Base-by-base conservation (phyloP, 1,140 invertebrate species). In the Atta cephalotes region DNA sequence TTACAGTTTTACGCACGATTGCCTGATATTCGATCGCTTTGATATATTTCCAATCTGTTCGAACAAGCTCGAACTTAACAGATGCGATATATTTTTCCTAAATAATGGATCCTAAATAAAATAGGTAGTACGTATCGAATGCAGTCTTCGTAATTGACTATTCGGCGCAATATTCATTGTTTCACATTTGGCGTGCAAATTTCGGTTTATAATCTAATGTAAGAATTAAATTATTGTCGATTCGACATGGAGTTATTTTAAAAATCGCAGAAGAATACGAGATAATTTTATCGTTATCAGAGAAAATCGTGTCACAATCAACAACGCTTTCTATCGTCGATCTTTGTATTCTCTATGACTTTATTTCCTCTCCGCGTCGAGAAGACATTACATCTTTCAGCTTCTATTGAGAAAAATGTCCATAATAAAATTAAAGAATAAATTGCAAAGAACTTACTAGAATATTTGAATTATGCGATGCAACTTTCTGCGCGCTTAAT, bases 271-370 rank as follows among this genome's bases (percentile, higher is more conserved):
- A 35, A 45, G 25, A 31, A 9, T 12, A 49, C 10, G 76, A 65
- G 49, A 60, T 82, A 82, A 82, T 70, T 58, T 35, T 14, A 53
- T 51, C 14, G 18, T 62, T 82, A 74, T 84, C 39, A 39, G 14
- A 51, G 58, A 77, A 72, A 39, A 70, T 21, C 21, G 45, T 18
- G 3, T 0, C 53, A 5, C 60, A 72, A 82, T 72, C 66, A 35
- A 10, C 39, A 9, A 1, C 39, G 39, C 21, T 70, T 53, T n/a
- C 18, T 28, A n/a, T 21, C 28, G 63, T 70, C 51, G 21, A 77
- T 87, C 70, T 45, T 60, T 9, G 76, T 31, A 0, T 31, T 31
- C 28, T 31, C n/a, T 39, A 39, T 35, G 66, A 82, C 56, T 66
- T 63, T 18, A 21, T 80, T 71, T 53, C 31, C 9, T 21, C 10